A percentile compares a stretch with the other conserved stretches of the same genome.
These are phyloP conservation scores for Yponomeuta evonymella DNA, from an alignment of 2,888 invertebrate genomes.

Conservation along the genomic window DNA sequence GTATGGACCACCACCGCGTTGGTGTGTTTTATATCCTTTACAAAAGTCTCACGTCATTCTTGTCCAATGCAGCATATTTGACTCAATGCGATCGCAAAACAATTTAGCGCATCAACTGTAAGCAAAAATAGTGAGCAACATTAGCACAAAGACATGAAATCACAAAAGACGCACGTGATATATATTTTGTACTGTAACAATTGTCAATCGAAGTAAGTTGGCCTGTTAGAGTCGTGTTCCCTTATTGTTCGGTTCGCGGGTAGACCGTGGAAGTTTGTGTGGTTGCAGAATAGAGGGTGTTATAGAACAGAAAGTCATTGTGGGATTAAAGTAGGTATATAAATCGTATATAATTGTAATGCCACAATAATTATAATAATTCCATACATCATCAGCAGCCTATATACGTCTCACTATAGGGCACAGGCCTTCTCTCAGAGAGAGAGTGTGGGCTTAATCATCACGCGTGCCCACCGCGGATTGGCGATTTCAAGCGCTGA, in stretches of 20 bases:
- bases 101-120: slow-evolving; percentile 19
- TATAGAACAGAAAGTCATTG: too few species aligned
- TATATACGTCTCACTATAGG: too few species aligned
- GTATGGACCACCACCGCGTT: too few species aligned
- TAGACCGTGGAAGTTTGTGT: slow-evolving; percentile 23
- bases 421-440: too few species aligned
- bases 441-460: too few species aligned
- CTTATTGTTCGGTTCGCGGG: slow-evolving; percentile 20
- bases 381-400: too few species aligned
- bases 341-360: too few species aligned
- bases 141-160: slow-evolving; percentile 30
- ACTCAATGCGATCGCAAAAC: neutral
- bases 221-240: slow-evolving; percentile 37
- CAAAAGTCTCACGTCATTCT: too few species aligned
- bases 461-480: too few species aligned
- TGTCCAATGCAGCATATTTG: neutral
- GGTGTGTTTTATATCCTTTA: too few species aligned
- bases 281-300: neutral
- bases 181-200: slow-evolving; percentile 46
- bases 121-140: slow-evolving; percentile 5
- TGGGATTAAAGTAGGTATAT: neutral
- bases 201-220: slow-evolving; percentile 55
- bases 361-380: too few species aligned
- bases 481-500: too few species aligned
- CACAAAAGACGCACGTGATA: slow-evolving; percentile 37